phyloP scores from a whole-genome alignment of 1,140 invertebrate species.

The Macrostomum lignano region DNA sequence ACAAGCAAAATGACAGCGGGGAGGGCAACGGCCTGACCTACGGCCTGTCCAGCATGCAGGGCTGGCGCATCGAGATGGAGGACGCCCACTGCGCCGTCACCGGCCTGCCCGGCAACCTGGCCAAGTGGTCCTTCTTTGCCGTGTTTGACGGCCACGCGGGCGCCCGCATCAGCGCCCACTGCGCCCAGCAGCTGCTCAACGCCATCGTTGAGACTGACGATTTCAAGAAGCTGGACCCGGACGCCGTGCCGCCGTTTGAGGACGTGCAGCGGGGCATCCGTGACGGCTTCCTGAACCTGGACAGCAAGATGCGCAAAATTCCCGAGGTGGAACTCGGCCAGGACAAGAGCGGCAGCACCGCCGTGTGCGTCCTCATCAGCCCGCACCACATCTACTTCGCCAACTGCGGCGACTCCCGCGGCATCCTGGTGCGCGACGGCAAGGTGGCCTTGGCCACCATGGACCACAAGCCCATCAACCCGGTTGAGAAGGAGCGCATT shows the following conservation, averaged over 20 bases:
- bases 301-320: conserved; percentile 43
- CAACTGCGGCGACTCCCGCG: conserved; percentile 81
- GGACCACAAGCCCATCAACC: conserved; percentile 77
- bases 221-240: conserved; percentile 41
- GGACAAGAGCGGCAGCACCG: conserved; percentile 81
- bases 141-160: conserved; percentile 97
- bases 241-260: conserved; percentile 8
- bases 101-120: conserved; percentile 32
- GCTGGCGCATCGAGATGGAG: conserved; percentile 77
- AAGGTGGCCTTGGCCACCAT: conserved; percentile 56
- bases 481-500: conserved; percentile 65
- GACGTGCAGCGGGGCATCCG: conserved; percentile 5
- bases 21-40: conserved; percentile 66
- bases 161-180: conserved; percentile 59
- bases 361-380: conserved; percentile 73
- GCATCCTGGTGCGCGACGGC: conserved; percentile 51
- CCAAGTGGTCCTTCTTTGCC: conserved; percentile 88
- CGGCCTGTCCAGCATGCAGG: conserved; percentile 77
- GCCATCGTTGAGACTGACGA: conserved; percentile 1
- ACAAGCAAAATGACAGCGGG: conserved; percentile 66
- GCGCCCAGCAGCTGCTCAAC: conserved; percentile 48
- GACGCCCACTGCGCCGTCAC: conserved; percentile 61
- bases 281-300: conserved; percentile 34
- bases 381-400: conserved; percentile 37
- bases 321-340: conserved; percentile 39